Evolutionary conservation across 2,797 vertebrate species (phyloP).

Genomic region (Poeciliopsis presidionis): DNA sequence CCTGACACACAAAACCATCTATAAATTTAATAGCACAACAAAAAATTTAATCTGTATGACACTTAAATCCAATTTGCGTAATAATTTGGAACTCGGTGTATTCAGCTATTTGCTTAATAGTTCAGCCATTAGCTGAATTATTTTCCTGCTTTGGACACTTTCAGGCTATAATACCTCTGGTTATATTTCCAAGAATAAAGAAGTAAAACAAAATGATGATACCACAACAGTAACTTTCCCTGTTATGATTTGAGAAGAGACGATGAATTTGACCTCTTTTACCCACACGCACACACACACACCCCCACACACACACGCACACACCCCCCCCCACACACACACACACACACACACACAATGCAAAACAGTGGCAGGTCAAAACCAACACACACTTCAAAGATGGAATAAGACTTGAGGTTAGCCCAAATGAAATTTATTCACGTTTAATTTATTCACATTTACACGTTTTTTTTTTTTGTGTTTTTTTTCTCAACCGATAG

Average conservation of each 20-base stretch:
- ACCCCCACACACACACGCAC: neutral
- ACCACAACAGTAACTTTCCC: neutral
- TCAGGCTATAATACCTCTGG: neutral
- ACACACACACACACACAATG: neutral
- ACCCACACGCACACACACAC: neutral
- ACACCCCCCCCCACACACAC: too few relatives aligned
- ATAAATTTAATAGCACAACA: too few relatives aligned
- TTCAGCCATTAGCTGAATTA: neutral
- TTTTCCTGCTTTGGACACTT: neutral
- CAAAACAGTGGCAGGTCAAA: neutral
- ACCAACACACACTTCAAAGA: neutral
- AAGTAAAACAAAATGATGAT: neutral
- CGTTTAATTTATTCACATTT: neutral
- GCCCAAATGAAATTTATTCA: neutral
- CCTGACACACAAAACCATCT: too few relatives aligned
- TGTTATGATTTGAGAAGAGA: neutral
- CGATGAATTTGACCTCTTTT: neutral
- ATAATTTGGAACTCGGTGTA: too few relatives aligned
- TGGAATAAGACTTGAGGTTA: neutral
- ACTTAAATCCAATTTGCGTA: too few relatives aligned
- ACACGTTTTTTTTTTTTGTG: neutral
- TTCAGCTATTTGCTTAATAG: neutral
- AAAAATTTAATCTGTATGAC: too few relatives aligned
- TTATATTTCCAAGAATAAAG: neutral
- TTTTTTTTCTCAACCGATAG: neutral